These are phyloP conservation scores for Rhabdomys pumilio DNA, from an alignment of 2,797 vertebrate genomes.

Conservation along the genomic window DNA sequence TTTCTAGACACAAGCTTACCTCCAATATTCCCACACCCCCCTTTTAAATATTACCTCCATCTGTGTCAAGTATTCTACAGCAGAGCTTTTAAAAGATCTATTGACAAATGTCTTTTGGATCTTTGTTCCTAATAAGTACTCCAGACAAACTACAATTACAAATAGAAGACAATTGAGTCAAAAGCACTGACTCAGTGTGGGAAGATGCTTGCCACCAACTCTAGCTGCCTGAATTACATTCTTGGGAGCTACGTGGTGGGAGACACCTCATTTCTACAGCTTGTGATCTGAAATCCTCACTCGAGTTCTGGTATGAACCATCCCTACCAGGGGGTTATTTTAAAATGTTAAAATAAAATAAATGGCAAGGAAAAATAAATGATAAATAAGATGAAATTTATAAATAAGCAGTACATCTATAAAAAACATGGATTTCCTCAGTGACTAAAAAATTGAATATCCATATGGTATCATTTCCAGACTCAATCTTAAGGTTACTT, in stretches of 20 bases:
- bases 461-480: not conserved
- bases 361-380: not conserved
- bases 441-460: not conserved
- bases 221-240: too few relatives aligned
- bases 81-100: not conserved
- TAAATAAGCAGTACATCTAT: not conserved
- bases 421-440: not conserved
- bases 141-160: not conserved
- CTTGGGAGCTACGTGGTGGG: not conserved
- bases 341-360: not conserved
- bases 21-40: not conserved
- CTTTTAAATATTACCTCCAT: not conserved
- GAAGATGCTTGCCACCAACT: not conserved
- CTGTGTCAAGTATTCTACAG: not conserved
- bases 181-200: not conserved
- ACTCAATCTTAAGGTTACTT: slow-evolving; percentile 34
- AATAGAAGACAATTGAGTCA: slow-evolving; percentile 23
- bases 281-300: not conserved
- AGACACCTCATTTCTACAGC: not conserved
- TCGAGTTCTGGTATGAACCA: not conserved
- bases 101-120: not conserved
- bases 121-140: not conserved
- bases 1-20: not conserved
- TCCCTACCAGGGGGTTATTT: not conserved
- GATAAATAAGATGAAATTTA: not conserved